A percentile compares a stretch with the other conserved stretches of the same genome.
Evolutionary conservation across 2,113 vertebrate species (phyloP).

Genomic region (Hippotragus niger): DNA sequence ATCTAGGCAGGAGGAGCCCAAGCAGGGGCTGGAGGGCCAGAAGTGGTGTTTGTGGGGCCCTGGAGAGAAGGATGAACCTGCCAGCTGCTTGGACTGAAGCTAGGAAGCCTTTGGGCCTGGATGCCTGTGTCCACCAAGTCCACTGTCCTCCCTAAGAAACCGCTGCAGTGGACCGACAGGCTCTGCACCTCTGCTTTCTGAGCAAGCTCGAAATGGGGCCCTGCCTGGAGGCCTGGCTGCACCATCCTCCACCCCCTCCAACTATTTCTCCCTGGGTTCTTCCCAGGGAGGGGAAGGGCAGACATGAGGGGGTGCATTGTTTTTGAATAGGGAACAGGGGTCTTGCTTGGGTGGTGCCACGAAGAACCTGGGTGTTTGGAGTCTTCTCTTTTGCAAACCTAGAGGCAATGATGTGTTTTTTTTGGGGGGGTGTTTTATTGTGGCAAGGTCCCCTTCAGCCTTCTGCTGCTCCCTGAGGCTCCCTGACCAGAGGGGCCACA

Average conservation of each 20-base stretch:
- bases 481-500: neutral
- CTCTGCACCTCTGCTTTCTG: neutral
- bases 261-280: neutral
- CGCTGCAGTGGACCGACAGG: neutral
- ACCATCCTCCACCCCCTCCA: neutral
- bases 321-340: neutral
- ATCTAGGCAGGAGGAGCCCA: conserved; percentile 20
- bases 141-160: neutral
- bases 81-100: conserved; percentile 4
- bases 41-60: neutral
- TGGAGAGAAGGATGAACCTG: conserved; percentile 15
- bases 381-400: neutral
- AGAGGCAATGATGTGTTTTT: neutral
- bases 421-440: neutral
- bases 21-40: neutral
- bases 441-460: neutral
- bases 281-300: neutral
- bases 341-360: neutral
- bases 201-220: neutral
- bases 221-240: neutral
- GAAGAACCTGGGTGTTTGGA: neutral
- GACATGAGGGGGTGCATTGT: neutral
- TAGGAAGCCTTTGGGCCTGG: neutral
- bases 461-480: neutral
- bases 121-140: neutral